These are phyloP conservation scores for Thymelicus sylvestris DNA, from an alignment of 2,888 invertebrate genomes.

Conservation along the genomic window DNA sequence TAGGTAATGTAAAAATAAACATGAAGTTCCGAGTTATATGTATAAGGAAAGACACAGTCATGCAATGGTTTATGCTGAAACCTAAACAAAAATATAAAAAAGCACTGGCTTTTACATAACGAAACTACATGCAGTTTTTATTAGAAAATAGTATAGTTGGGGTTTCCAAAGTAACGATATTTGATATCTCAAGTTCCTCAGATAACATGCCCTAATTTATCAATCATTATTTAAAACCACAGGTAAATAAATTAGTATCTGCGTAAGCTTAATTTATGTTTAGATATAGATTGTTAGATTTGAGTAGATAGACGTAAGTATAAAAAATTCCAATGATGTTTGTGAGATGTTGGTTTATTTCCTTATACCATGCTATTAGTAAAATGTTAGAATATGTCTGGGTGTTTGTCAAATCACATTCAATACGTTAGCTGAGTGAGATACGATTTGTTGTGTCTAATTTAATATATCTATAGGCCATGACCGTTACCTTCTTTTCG, in stretches of 20 bases:
- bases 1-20: not conserved
- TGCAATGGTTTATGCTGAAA: constrained; percentile 69
- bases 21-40: constrained; percentile 41
- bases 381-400: not conserved
- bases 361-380: not conserved
- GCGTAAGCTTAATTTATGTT: not conserved
- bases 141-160: constrained; percentile 13
- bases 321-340: too few species aligned
- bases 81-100: constrained; percentile 61
- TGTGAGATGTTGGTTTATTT: not conserved
- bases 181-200: constrained; percentile 22
- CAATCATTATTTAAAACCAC: constrained; percentile 37
- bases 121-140: constrained; percentile 55
- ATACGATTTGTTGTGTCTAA: too few species aligned
- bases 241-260: constrained; percentile 9
- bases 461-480: too few species aligned
- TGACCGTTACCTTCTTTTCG: too few species aligned
- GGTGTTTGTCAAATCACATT: too few species aligned
- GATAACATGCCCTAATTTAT: constrained; percentile 30
- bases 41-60: constrained; percentile 59
- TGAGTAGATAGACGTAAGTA: too few species aligned
- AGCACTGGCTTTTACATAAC: constrained; percentile 49
- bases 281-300: constrained; percentile 4
- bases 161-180: constrained; percentile 15
- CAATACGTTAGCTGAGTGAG: too few species aligned